Percentiles rank a stretch among this genome's conserved stretches.
Evolutionary conservation across 92 coral and sea anemone species (phyloP).

Genomic region (Plumapathes pennacea): DNA sequence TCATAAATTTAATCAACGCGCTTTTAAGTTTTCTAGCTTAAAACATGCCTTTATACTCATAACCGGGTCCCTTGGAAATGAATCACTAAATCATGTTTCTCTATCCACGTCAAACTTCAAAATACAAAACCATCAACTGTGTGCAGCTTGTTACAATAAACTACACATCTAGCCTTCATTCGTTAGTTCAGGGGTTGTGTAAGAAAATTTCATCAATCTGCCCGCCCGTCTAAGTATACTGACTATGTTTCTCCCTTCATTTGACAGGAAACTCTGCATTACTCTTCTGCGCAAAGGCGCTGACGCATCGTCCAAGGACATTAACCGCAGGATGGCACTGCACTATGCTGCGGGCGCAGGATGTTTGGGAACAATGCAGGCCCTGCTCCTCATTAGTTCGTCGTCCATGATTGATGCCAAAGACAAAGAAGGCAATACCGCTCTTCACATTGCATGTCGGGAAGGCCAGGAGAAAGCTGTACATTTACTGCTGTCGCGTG

Average conservation of each 20-base stretch:
- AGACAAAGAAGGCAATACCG: slow-evolving; percentile 57
- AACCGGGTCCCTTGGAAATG: too few relatives aligned
- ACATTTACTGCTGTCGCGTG: slow-evolving; percentile 31
- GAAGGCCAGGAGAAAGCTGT: slow-evolving; percentile 51
- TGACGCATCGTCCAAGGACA: slow-evolving; percentile 56
- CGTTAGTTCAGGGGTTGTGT: too few relatives aligned
- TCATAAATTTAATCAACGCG: too few relatives aligned
- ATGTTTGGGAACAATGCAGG: slow-evolving; percentile 28
- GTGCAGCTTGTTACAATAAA: too few relatives aligned
- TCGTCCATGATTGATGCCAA: slow-evolving; percentile 33
- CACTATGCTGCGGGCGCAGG: slow-evolving; percentile 75
- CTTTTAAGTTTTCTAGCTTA: too few relatives aligned
- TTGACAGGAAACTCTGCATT: slow-evolving; percentile 51
- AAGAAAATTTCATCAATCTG: too few relatives aligned
- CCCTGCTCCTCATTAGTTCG: slow-evolving; percentile 15
- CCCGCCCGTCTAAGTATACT: too few relatives aligned
- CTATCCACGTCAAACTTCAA: too few relatives aligned
- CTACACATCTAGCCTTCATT: too few relatives aligned
- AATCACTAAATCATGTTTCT: too few relatives aligned
- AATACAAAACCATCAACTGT: too few relatives aligned
- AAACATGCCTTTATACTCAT: too few relatives aligned
- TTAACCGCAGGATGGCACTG: slow-evolving; percentile 69
- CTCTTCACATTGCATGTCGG: slow-evolving; percentile 64
- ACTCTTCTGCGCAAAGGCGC: slow-evolving; percentile 57
- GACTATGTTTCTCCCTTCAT: neutral